Conservation (phyloP, 2,113 vertebrate species). For the Planiliza haematocheilus region DNA sequence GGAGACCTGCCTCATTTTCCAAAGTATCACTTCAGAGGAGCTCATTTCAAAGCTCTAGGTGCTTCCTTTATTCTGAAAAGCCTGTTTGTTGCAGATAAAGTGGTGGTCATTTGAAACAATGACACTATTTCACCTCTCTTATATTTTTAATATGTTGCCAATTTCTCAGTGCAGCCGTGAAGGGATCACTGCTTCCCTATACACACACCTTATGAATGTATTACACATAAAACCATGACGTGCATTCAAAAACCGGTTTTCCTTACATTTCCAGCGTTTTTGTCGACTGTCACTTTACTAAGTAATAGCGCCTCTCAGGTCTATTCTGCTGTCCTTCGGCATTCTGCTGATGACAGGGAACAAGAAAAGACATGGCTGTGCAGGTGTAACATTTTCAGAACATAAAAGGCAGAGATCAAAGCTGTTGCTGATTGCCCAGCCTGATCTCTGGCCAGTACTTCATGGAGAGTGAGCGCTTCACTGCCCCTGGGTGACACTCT, state of each 20-base stretch:
- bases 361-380: slow-evolving; percentile 48
- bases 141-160: slow-evolving; percentile 43
- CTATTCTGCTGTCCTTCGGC: slow-evolving; percentile 4
- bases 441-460: slow-evolving; percentile 53
- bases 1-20: slow-evolving; percentile 64
- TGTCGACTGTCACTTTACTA: neutral
- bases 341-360: slow-evolving; percentile 42
- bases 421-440: slow-evolving; percentile 34
- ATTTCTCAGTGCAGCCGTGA: slow-evolving; percentile 2
- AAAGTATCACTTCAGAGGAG: slow-evolving; percentile 67
- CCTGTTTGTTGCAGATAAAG: slow-evolving; percentile 56
- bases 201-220: neutral
- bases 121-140: slow-evolving; percentile 47
- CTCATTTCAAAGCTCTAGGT: slow-evolving; percentile 64
- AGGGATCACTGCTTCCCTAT: neutral
- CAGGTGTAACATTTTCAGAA: slow-evolving; percentile 70
- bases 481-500: slow-evolving; percentile 63
- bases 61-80: slow-evolving; percentile 48
- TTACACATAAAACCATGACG: slow-evolving; percentile 1
- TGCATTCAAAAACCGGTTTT: neutral
- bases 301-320: slow-evolving; percentile 16
- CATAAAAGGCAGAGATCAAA: slow-evolving; percentile 76
- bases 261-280: slow-evolving; percentile 4
- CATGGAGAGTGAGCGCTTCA: slow-evolving; percentile 50
- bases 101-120: slow-evolving; percentile 49